Evolutionary conservation across 2,888 invertebrate species (phyloP).

Genomic region (Pseudanteris insignis): DNA sequence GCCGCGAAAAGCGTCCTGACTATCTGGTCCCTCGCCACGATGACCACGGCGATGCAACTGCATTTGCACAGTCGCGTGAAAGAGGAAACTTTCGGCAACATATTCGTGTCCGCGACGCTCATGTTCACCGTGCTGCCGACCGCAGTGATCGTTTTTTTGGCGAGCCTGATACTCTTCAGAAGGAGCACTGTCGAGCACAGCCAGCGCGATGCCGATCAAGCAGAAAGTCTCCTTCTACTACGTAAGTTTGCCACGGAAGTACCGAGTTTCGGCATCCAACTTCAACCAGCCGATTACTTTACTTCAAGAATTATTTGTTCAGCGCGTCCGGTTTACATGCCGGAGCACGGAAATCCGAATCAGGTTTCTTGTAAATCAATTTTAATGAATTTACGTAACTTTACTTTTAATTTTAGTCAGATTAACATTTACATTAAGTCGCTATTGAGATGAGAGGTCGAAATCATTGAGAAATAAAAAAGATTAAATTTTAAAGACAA

Average conservation of each 20-base stretch:
- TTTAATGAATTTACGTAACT: too few species aligned
- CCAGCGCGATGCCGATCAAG: slow-evolving; percentile 28
- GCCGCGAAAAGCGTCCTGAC: slow-evolving; percentile 49
- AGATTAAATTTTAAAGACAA: too few species aligned
- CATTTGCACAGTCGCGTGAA: slow-evolving; percentile 45
- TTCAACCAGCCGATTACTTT: too few species aligned
- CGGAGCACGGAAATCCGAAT: too few species aligned
- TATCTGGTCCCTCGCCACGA: slow-evolving; percentile 51
- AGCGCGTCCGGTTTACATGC: too few species aligned
- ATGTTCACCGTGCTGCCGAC: slow-evolving; percentile 51
- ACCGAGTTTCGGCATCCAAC: slow-evolving; percentile 6
- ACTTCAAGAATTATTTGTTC: too few species aligned
- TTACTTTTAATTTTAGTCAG: too few species aligned
- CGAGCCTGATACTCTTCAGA: slow-evolving; percentile 45
- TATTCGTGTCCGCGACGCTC: slow-evolving; percentile 52
- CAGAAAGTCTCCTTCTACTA: slow-evolving; percentile 46
- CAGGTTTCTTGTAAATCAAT: too few species aligned
- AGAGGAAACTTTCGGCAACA: slow-evolving; percentile 42
- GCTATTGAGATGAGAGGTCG: too few species aligned
- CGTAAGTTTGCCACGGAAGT: slow-evolving; percentile 38
- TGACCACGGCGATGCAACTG: slow-evolving; percentile 52
- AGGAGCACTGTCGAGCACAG: slow-evolving; percentile 26
- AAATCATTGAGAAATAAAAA: too few species aligned
- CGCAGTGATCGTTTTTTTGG: slow-evolving; percentile 47
- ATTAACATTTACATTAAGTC: too few species aligned